Conservation (phyloP, 2,113 vertebrate species). For the Saimiri boliviensis region DNA sequence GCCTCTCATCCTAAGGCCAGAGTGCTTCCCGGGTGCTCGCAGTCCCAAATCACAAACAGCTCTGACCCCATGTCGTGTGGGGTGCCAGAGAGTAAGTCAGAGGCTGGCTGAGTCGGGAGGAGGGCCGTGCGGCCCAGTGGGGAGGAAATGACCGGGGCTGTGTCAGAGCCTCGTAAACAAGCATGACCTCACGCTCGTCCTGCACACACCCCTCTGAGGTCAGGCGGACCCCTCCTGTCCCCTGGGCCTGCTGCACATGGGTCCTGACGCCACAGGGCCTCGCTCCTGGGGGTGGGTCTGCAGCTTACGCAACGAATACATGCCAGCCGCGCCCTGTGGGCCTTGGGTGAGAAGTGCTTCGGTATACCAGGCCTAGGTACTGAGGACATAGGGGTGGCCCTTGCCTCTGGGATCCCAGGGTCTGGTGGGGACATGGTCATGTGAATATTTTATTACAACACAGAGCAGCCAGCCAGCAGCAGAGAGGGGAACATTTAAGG, state of each 20-base stretch:
- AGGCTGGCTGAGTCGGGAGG: neutral
- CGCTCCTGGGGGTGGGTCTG: neutral
- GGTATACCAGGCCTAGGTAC: neutral
- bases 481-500: neutral
- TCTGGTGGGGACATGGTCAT: neutral
- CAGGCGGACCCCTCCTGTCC: constrained; percentile 68
- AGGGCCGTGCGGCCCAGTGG: neutral
- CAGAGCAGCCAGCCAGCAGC: neutral
- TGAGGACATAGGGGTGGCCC: neutral
- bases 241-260: constrained; percentile 16
- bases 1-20: neutral
- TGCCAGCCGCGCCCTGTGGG: neutral
- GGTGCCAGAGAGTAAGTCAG: constrained; percentile 35
- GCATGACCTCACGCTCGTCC: constrained; percentile 55
- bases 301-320: neutral
- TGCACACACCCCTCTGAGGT: constrained; percentile 65
- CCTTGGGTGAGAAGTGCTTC: neutral
- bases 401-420: neutral
- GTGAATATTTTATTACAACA: no score
- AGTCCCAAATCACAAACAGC: constrained; percentile 40
- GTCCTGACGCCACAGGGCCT: neutral
- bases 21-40: neutral
- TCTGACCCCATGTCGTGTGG: neutral
- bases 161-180: constrained; percentile 65
- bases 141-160: constrained; percentile 40